A percentile compares a stretch with the other conserved stretches of the same genome.
Conservation (phyloP, 2,888 invertebrate species). For the Automeris io region DNA sequence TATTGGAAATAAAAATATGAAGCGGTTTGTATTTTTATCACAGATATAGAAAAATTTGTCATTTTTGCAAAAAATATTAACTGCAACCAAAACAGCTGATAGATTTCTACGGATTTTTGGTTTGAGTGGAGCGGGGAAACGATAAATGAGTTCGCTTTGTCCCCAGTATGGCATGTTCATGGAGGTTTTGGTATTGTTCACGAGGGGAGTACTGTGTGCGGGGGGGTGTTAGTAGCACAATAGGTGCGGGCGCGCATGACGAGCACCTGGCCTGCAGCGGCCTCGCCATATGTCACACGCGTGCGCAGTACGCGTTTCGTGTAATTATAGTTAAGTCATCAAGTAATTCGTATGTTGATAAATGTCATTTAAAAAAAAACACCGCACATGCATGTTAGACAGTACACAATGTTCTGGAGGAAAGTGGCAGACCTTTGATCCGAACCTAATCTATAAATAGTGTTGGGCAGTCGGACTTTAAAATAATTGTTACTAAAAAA, state of each 20-base stretch:
- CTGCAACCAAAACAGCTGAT: slow-evolving; percentile 27
- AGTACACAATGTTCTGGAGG: too few relatives aligned
- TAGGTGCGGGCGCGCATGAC: slow-evolving; percentile 75
- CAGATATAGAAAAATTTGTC: too few relatives aligned
- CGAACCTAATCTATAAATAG: too few relatives aligned
- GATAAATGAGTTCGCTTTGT: slow-evolving; percentile 22
- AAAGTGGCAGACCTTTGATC: too few relatives aligned
- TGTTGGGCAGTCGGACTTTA: too few relatives aligned
- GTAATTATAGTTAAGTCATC: too few relatives aligned
- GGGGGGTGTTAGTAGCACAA: slow-evolving; percentile 40
- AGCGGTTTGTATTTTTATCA: too few relatives aligned
- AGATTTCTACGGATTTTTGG: slow-evolving; percentile 16
- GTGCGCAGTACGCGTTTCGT: slow-evolving; percentile 51
- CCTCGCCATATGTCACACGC: slow-evolving; percentile 64
- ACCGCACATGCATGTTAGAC: too few relatives aligned
- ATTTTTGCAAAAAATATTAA: not conserved
- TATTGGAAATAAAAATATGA: too few relatives aligned
- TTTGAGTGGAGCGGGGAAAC: slow-evolving; percentile 21
- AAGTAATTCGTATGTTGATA: too few relatives aligned
- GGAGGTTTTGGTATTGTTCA: slow-evolving; percentile 47
- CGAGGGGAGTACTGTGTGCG: slow-evolving; percentile 44
- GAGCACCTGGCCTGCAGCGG: slow-evolving; percentile 72
- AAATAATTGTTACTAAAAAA: too few relatives aligned
- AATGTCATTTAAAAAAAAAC: too few relatives aligned
- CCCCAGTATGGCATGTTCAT: slow-evolving; percentile 22